phyloP scores from a whole-genome alignment of 2,113 vertebrate species.

The Fukomys damarensis region DNA sequence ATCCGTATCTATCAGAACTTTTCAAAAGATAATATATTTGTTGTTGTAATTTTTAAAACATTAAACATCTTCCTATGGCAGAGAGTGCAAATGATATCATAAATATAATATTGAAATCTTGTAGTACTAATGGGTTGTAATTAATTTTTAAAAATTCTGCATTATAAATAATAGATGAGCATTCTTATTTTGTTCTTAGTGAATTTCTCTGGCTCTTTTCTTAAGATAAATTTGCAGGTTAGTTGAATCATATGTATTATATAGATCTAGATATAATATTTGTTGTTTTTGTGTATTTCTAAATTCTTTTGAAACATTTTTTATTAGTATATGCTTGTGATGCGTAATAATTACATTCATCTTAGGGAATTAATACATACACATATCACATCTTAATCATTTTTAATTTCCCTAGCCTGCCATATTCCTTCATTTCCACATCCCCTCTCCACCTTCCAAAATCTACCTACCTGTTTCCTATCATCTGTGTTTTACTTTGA shows the following conservation, averaged over 20 bases:
- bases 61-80: neutral
- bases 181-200: neutral
- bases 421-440: neutral
- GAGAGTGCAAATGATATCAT: neutral
- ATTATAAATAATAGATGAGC: neutral
- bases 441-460: neutral
- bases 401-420: neutral
- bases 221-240: slow-evolving; percentile 4
- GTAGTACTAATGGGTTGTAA: neutral
- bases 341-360: neutral
- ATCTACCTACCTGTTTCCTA: neutral
- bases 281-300: neutral
- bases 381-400: neutral
- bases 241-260: neutral
- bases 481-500: neutral
- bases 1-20: neutral
- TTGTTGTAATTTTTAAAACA: neutral
- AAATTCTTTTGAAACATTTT: neutral
- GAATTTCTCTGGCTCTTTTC: neutral
- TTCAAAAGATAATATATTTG: neutral
- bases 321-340: neutral
- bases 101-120: neutral
- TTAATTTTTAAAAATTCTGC: neutral
- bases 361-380: neutral
- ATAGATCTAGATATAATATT: neutral